Evolutionary conservation across 1,140 invertebrate genomes (phyloP).

Genomic region (Trichomalopsis sarcophagae): DNA sequence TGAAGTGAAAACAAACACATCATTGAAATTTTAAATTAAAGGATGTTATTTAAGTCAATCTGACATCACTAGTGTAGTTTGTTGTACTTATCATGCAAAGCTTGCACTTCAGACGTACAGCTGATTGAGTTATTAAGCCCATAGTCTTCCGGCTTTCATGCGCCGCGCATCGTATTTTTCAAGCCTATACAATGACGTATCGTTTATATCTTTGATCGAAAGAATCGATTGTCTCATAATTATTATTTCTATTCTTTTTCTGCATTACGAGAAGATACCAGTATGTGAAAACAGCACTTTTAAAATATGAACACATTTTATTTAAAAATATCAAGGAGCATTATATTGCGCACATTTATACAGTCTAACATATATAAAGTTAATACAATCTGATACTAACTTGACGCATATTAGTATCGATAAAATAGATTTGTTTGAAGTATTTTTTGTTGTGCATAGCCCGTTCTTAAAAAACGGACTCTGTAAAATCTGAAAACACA

Average conservation of each 20-base stretch:
- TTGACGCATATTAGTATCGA: background rate
- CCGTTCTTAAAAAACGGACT: too few species aligned
- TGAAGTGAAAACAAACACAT: too few species aligned
- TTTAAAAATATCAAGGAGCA: background rate
- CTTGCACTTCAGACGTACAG: background rate
- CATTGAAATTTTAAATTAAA: too few species aligned
- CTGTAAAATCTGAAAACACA: background rate
- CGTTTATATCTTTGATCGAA: too few species aligned
- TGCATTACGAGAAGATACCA: background rate
- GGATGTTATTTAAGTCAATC: too few species aligned
- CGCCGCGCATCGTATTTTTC: background rate
- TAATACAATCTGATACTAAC: background rate
- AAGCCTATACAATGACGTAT: too few species aligned
- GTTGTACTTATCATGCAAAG: background rate
- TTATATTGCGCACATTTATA: background rate
- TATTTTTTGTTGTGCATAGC: too few species aligned
- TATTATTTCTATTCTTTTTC: background rate
- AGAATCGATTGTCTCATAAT: too few species aligned
- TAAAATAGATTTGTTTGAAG: too few species aligned
- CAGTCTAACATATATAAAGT: background rate
- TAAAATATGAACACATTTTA: slow-evolving; percentile 1
- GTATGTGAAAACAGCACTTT: background rate
- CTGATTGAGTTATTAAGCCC: background rate
- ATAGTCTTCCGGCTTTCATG: background rate
- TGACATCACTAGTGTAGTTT: too few species aligned